Conservation (phyloP, 2,888 invertebrate species). For the Asteroscopus sphinx region DNA sequence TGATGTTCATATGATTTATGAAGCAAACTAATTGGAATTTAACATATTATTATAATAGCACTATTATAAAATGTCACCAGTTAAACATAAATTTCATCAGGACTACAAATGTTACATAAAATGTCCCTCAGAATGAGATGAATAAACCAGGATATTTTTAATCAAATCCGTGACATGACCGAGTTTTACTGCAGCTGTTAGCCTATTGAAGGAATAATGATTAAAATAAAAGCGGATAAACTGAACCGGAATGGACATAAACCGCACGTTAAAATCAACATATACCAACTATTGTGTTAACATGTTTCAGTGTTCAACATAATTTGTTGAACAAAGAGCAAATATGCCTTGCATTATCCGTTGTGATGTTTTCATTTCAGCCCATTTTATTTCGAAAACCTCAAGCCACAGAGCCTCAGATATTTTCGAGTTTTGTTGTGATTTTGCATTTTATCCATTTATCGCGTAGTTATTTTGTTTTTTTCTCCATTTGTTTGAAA, state of each 20-base stretch:
- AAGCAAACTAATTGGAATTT: too few relatives aligned
- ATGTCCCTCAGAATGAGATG: too few relatives aligned
- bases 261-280: constrained; percentile 31
- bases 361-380: constrained; percentile 60
- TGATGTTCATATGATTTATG: too few relatives aligned
- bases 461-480: constrained; percentile 4
- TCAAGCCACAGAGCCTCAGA: constrained; percentile 79
- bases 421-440: constrained; percentile 77
- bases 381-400: constrained; percentile 68
- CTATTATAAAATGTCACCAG: too few relatives aligned
- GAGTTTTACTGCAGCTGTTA: constrained; percentile 2
- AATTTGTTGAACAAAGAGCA: constrained; percentile 49
- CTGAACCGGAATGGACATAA: constrained; percentile 27
- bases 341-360: constrained; percentile 56
- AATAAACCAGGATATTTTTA: not conserved
- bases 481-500: constrained; percentile 47
- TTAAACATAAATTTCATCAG: too few relatives aligned
- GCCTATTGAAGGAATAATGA: constrained; percentile 13
- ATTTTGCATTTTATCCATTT: constrained; percentile 64
- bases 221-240: constrained; percentile 13
- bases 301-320: constrained; percentile 41
- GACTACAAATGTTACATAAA: too few relatives aligned
- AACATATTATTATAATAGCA: too few relatives aligned
- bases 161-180: not conserved
- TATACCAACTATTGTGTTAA: constrained; percentile 38